Evolutionary conservation across 2,888 invertebrate species (phyloP).

Genomic region (Hyles lineata): DNA sequence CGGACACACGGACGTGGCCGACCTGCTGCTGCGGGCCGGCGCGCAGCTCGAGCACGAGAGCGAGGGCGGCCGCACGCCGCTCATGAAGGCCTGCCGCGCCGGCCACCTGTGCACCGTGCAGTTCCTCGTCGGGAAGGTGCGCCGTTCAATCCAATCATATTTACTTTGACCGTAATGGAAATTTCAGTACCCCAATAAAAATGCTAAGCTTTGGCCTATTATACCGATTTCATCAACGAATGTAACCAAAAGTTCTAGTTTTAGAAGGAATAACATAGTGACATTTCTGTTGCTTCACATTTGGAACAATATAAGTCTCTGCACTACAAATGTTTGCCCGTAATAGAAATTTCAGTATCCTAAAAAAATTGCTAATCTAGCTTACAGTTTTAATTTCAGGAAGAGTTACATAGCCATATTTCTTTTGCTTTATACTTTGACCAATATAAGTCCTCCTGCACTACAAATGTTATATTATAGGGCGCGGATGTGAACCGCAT

Average conservation of each 20-base stretch:
- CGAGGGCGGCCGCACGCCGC: slow-evolving; percentile 97
- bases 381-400: too few relatives aligned
- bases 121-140: slow-evolving; percentile 94
- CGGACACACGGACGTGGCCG: slow-evolving; percentile 98
- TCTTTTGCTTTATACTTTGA: too few relatives aligned
- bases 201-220: too few relatives aligned
- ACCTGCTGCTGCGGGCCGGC: slow-evolving; percentile 94
- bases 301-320: too few relatives aligned
- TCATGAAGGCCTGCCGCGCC: slow-evolving; percentile 99
- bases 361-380: too few relatives aligned
- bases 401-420: too few relatives aligned
- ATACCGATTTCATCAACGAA: too few relatives aligned
- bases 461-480: slow-evolving; percentile 72
- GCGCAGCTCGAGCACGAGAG: slow-evolving; percentile 98
- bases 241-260: too few relatives aligned
- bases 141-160: too few relatives aligned
- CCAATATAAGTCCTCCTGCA: neutral
- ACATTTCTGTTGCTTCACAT: too few relatives aligned
- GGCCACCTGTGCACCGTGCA: slow-evolving; percentile 98
- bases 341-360: neutral
- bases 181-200: neutral
- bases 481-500: slow-evolving; percentile 85
- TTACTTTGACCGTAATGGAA: slow-evolving; percentile 47
- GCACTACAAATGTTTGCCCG: too few relatives aligned
- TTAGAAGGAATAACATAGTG: too few relatives aligned